These are phyloP conservation scores for Capreolus pygargus DNA, from an alignment of 2,113 vertebrate species.

Conservation along the genomic window DNA sequence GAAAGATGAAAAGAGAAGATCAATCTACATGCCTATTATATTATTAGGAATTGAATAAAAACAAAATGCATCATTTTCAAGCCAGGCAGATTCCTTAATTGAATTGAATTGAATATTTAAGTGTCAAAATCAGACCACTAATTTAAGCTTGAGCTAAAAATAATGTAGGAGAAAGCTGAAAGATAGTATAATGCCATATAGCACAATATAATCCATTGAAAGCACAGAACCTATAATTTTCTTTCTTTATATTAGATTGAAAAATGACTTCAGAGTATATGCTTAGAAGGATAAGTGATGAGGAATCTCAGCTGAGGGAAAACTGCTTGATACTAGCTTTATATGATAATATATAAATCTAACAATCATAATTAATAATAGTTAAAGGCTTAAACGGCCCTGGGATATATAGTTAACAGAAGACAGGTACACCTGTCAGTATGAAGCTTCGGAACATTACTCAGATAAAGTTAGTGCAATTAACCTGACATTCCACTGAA, in stretches of 20 bases:
- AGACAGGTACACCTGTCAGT: constrained; percentile 68
- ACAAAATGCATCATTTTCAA: constrained; percentile 30
- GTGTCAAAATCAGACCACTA: constrained; percentile 35
- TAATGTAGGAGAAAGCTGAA: constrained; percentile 24
- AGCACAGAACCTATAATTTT: constrained; percentile 36
- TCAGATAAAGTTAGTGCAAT: constrained; percentile 64
- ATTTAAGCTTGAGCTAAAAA: constrained; percentile 37
- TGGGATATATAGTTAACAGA: constrained; percentile 52
- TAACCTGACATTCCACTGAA: constrained; percentile 68
- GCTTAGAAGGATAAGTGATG: constrained; percentile 48
- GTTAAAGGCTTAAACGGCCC: constrained; percentile 59
- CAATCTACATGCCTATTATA: neutral
- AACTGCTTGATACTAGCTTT: constrained; percentile 61
- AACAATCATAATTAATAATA: constrained; percentile 74
- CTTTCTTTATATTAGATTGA: constrained; percentile 60
- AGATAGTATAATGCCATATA: neutral
- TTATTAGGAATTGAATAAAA: neutral
- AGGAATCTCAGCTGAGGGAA: constrained; percentile 48
- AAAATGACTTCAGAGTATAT: constrained; percentile 55
- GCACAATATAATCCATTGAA: constrained; percentile 35
- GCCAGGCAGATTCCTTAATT: constrained; percentile 38
- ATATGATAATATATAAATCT: constrained; percentile 65
- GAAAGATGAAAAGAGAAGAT: neutral
- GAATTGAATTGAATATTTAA: constrained; percentile 47
- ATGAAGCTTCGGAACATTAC: constrained; percentile 60